Percentiles rank a stretch among this genome's conserved stretches.
Conservation (phyloP, 2,797 vertebrate species). For the Moxostoma hubbsi region DNA sequence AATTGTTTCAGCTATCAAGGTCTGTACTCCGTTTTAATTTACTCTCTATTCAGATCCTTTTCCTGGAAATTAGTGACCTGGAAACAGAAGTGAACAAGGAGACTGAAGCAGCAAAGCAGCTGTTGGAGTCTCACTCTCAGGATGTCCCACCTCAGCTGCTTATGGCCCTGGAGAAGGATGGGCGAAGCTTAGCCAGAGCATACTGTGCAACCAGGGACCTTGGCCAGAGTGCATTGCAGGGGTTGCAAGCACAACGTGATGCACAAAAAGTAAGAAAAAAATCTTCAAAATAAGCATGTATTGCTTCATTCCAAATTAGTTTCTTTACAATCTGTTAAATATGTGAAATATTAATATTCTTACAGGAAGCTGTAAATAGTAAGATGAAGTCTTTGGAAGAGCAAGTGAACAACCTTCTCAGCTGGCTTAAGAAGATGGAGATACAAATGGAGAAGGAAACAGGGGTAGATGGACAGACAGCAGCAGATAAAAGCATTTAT, state of each 20-base stretch:
- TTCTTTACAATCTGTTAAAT: neutral
- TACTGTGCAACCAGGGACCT: conserved; percentile 78
- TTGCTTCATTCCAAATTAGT: neutral
- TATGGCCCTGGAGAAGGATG: conserved; percentile 90
- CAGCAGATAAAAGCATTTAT: conserved; percentile 45
- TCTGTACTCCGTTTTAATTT: neutral
- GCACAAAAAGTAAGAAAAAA: conserved; percentile 78
- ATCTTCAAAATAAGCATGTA: neutral
- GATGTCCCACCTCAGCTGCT: conserved; percentile 90
- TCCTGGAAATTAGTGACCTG: conserved; percentile 84
- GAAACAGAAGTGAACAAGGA: conserved; percentile 81
- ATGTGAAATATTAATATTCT: conserved; percentile 10
- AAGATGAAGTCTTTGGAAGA: conserved; percentile 77
- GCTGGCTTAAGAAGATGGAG: conserved; percentile 73
- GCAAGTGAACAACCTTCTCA: conserved; percentile 68
- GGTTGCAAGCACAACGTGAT: conserved; percentile 77
- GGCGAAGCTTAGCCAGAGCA: conserved; percentile 86
- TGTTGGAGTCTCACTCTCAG: conserved; percentile 77
- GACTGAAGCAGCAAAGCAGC: conserved; percentile 77
- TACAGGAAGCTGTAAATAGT: conserved; percentile 75
- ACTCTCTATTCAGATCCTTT: conserved; percentile 75
- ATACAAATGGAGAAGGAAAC: conserved; percentile 65
- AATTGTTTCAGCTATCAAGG: neutral
- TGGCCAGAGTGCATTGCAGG: conserved; percentile 77
- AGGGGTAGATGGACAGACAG: conserved; percentile 56